These are phyloP conservation scores for Rhabditoides inermis DNA, from an alignment of 2,888 invertebrate species.

Conservation along the genomic window DNA sequence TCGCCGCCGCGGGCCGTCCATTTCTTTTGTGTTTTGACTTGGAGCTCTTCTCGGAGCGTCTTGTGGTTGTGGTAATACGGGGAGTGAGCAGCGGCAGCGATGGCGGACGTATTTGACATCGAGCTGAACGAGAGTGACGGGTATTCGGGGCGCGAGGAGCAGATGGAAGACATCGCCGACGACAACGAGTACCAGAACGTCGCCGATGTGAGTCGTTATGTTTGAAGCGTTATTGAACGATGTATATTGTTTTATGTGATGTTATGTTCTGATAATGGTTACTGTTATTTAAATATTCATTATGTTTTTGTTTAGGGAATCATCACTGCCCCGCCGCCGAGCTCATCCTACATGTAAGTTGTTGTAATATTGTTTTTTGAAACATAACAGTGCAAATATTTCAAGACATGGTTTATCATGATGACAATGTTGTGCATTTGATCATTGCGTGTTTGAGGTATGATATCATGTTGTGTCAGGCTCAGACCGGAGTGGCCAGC, in stretches of 20 bases:
- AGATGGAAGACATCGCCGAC: slow-evolving; percentile 61
- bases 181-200: slow-evolving; percentile 78
- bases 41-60: no score
- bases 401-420: not conserved
- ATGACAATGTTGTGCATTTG: no score
- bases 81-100: no score
- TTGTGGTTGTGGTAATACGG: no score
- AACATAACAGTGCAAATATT: not conserved
- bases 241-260: not conserved
- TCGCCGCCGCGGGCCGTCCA: no score
- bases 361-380: not conserved
- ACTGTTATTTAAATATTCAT: not conserved
- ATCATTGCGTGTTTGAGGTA: no score
- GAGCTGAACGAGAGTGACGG: slow-evolving; percentile 53
- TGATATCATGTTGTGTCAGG: not conserved
- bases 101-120: slow-evolving; percentile 57
- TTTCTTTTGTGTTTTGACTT: no score
- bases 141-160: slow-evolving; percentile 8
- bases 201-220: slow-evolving; percentile 64
- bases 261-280: not conserved
- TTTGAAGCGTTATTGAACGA: slow-evolving; percentile 1
- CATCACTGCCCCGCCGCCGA: slow-evolving; percentile 47
- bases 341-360: slow-evolving; percentile 47
- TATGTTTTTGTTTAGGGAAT: slow-evolving; percentile 33
- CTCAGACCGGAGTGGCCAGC: not conserved